A percentile compares a stretch with the other conserved stretches of the same genome.
Conservation (phyloP, 2,888 invertebrate genomes). For the Drosophila emarginata region DNA sequence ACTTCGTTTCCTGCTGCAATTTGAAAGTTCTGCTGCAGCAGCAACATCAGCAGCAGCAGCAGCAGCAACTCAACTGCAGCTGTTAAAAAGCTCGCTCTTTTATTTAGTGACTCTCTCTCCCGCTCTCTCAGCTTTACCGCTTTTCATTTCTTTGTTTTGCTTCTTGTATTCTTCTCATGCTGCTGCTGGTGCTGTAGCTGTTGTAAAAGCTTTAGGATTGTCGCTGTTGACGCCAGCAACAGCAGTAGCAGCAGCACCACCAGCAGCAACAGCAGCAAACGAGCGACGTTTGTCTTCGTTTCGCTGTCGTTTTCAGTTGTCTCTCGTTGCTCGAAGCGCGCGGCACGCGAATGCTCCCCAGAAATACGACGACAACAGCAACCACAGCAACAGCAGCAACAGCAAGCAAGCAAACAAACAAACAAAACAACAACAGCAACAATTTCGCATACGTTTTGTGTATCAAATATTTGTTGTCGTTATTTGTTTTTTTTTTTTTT, state of each 20-base stretch:
- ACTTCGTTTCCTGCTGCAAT: slow-evolving; percentile 35
- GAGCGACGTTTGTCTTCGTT: slow-evolving; percentile 51
- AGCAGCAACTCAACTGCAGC: slow-evolving; percentile 29
- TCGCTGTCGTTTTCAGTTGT: slow-evolving; percentile 79
- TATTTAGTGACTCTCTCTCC: slow-evolving; percentile 14
- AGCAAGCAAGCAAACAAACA: slow-evolving; percentile 26
- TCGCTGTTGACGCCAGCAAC: slow-evolving; percentile 46
- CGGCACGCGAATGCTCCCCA: slow-evolving; percentile 74
- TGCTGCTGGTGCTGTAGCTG: slow-evolving; percentile 38
- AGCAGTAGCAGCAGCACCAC: slow-evolving; percentile 42
- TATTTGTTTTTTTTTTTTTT: neutral
- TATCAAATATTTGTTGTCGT: slow-evolving; percentile 30
- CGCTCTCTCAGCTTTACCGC: slow-evolving; percentile 36
- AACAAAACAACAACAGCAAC: slow-evolving; percentile 27
- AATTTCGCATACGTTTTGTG: slow-evolving; percentile 56
- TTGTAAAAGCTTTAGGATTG: slow-evolving; percentile 66
- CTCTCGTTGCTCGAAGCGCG: slow-evolving; percentile 79
- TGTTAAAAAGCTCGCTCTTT: slow-evolving; percentile 23
- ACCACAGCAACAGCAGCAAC: slow-evolving; percentile 22
- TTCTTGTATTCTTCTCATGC: slow-evolving; percentile 66
- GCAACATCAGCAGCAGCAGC: neutral
- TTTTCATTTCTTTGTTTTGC: slow-evolving; percentile 77
- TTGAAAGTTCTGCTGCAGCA: slow-evolving; percentile 57
- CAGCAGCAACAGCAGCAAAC: slow-evolving; percentile 13
- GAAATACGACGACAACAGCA: slow-evolving; percentile 32